phyloP scores from a whole-genome alignment of 2,888 invertebrate species.

The Xylota segnis region DNA sequence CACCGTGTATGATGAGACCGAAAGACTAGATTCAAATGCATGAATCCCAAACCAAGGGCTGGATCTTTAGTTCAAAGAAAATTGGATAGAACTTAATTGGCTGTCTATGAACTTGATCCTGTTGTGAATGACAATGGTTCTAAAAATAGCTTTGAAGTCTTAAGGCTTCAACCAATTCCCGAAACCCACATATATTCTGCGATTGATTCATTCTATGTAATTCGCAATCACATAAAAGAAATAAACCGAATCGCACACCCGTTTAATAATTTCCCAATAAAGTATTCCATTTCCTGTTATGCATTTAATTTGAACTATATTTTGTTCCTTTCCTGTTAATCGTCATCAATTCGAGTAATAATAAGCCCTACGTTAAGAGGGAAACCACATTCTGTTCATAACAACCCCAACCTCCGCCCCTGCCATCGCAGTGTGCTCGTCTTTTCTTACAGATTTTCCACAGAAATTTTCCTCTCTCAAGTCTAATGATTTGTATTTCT shows the following conservation, averaged over 20 bases:
- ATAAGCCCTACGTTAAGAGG: neutral
- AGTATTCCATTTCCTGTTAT: neutral
- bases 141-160: too few relatives aligned
- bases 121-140: too few relatives aligned
- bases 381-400: neutral
- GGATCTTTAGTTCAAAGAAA: too few relatives aligned
- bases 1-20: too few relatives aligned
- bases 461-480: neutral
- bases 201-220: neutral
- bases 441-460: neutral
- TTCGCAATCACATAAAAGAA: neutral
- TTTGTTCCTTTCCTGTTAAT: constrained; percentile 11
- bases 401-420: neutral
- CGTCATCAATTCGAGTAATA: constrained; percentile 9
- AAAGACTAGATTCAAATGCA: too few relatives aligned
- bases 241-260: neutral
- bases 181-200: neutral
- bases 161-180: neutral
- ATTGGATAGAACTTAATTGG: too few relatives aligned
- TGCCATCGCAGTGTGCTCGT: neutral
- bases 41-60: too few relatives aligned
- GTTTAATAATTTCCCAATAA: constrained; percentile 7
- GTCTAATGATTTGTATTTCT: neutral
- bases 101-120: too few relatives aligned
- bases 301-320: neutral